phyloP scores from a whole-genome alignment of 2,113 vertebrate genomes.

The Atherinomorus stipes region DNA sequence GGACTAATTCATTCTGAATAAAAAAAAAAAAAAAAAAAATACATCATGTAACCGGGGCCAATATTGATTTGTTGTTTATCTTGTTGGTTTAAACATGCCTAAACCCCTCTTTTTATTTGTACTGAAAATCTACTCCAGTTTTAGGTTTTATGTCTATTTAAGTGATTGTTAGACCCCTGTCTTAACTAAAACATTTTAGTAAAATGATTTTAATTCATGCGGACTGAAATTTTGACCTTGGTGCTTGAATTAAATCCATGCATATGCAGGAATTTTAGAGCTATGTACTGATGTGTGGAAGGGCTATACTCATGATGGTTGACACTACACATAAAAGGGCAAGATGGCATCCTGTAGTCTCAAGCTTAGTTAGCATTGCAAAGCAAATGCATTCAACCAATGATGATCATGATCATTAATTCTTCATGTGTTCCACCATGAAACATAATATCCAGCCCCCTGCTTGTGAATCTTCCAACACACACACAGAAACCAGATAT shows the following conservation, averaged over 20 bases:
- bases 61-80: no score
- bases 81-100: no score
- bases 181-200: no score
- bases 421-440: conserved; percentile 55
- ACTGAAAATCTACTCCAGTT: no score
- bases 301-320: conserved; percentile 8
- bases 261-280: no score
- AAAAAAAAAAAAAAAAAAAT: no score
- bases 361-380: conserved; percentile 24
- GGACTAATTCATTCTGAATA: no score
- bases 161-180: no score
- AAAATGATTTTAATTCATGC: no score
- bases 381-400: conserved; percentile 43
- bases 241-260: background rate
- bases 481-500: background rate
- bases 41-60: no score
- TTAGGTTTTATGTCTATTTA: no score
- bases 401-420: conserved; percentile 52
- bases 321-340: conserved; percentile 10
- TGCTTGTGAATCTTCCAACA: conserved; percentile 16
- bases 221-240: conserved; percentile 1
- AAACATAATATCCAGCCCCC: conserved; percentile 31
- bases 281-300: conserved; percentile 28
- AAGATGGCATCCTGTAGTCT: conserved; percentile 9
- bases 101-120: no score